Base-by-base conservation (phyloP, 2,888 invertebrate species). In the Macrosoma leucophasiata region DNA sequence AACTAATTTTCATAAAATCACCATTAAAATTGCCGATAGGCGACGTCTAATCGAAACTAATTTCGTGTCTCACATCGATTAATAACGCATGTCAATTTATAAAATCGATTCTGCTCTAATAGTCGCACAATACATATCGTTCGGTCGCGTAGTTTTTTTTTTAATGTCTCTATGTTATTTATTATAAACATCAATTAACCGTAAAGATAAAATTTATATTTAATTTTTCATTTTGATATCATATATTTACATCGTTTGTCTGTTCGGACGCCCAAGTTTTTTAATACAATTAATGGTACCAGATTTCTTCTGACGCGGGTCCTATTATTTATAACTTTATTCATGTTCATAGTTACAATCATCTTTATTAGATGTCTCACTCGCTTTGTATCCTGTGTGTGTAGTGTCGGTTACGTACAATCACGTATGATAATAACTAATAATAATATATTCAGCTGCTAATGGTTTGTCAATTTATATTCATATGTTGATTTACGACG, bases 111-210 rank as follows among this genome's bases (percentile, higher is more conserved):
- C 29, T 30, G 20, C n/a, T 13, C 25, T 36, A 30, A 29, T n/a
- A n/a, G n/a, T 35, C 35, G 12, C 20, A 36, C 26, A n/a, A n/a
- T n/a, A n/a, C n/a, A n/a, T 36, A 36, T 32, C 31, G 46, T 50
- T 62, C 70, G 69, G 71, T 61, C 69, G 67, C 65, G 69, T 50
- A 52, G 46, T 52, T 50, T 58, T 52, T 44, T 52, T 55, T 59
- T 65, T 52, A 58, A 41, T 37, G 36, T 52, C 45, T 60, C 50
- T 59, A 43, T 59, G 52, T 68, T 63, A 72, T 72, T 73, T 71
- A 73, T 69, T 65, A 62, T 67, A 67, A 63, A 68, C 72, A 75
- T 72, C 69, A 68, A 71, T 73, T 74, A 74, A 73, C 66, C 62
- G 64, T 62, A n/a, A n/a, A n/a, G n/a, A n/a, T n/a, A n/a, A 47